Conservation (phyloP, 2,888 invertebrate genomes). For the Myopa tessellatipennis region DNA sequence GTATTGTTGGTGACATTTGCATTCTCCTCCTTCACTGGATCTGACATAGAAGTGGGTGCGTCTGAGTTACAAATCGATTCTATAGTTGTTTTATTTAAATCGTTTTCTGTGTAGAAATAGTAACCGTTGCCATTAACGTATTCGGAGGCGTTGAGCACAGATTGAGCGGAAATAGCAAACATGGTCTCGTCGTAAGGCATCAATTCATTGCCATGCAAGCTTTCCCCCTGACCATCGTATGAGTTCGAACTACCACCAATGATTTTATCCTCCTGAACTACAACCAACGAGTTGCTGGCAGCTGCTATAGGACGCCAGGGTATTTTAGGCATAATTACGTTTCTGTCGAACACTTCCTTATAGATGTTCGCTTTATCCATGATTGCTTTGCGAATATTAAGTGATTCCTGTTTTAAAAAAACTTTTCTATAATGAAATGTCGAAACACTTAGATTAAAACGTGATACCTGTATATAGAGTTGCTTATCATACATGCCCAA, state of each 20-base stretch:
- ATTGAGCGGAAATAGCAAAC: conserved; percentile 74
- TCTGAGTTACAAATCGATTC: conserved; percentile 45
- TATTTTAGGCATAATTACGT: conserved; percentile 67
- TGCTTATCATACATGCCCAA: conserved; percentile 86
- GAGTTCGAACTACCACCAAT: conserved; percentile 36
- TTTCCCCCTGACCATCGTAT: not conserved
- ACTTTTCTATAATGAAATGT: not conserved
- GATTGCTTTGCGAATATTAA: conserved; percentile 60
- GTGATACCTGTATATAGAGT: conserved; percentile 69
- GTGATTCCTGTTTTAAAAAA: conserved; percentile 54
- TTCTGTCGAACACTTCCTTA: conserved; percentile 61
- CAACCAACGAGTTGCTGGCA: conserved; percentile 66
- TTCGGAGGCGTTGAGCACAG: conserved; percentile 79
- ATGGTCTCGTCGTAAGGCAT: conserved; percentile 66
- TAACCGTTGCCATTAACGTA: conserved; percentile 84
- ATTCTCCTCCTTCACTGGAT: conserved; percentile 35
- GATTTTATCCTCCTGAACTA: conserved; percentile 52
- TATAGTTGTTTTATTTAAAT: conserved; percentile 49
- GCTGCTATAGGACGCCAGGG: conserved; percentile 83
- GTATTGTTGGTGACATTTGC: conserved; percentile 50
- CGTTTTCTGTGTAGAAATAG: conserved; percentile 75
- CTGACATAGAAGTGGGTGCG: conserved; percentile 36
- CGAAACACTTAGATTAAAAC: not conserved
- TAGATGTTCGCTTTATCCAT: conserved; percentile 60
- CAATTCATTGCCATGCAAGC: conserved; percentile 53